These are phyloP conservation scores for Mythimna albipuncta DNA, from an alignment of 2,888 invertebrate genomes.

Conservation along the genomic window DNA sequence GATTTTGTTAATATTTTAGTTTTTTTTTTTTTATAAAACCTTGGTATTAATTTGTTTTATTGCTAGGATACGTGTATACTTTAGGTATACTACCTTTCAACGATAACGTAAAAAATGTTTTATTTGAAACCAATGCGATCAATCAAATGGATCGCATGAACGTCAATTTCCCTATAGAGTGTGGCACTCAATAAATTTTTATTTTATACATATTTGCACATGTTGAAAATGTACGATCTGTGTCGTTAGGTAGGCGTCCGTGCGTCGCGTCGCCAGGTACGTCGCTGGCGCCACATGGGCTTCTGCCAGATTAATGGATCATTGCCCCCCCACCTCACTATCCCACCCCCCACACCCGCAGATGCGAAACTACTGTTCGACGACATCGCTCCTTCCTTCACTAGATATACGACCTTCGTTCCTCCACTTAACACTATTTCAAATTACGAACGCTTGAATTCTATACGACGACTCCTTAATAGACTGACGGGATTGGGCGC, in stretches of 20 bases:
- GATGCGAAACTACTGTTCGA: constrained; percentile 87
- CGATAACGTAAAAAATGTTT: not conserved
- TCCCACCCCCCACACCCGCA: constrained; percentile 74
- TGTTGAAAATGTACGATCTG: constrained; percentile 82
- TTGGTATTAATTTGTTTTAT: not conserved
- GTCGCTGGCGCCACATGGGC: constrained; percentile 94
- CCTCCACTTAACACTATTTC: constrained; percentile 79
- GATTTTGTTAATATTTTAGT: not conserved
- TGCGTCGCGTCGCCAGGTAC: constrained; percentile 89
- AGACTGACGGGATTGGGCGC: constrained; percentile 46
- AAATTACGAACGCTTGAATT: constrained; percentile 55
- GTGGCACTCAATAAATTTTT: constrained; percentile 63
- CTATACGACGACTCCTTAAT: constrained; percentile 55
- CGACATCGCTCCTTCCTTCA: constrained; percentile 83
- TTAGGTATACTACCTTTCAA: too few relatives aligned
- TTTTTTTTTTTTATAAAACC: not conserved
- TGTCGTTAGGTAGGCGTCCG: constrained; percentile 90
- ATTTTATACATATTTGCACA: constrained; percentile 76
- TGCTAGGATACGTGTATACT: not conserved
- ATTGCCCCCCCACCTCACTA: constrained; percentile 92
- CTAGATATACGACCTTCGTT: constrained; percentile 80
- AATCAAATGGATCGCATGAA: constrained; percentile 29
- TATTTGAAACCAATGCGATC: constrained; percentile 3
- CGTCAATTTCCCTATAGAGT: constrained; percentile 54
- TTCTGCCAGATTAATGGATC: constrained; percentile 96